Base-by-base conservation (phyloP, 2,888 invertebrate genomes). In the Polydrusus pterygomalis region DNA sequence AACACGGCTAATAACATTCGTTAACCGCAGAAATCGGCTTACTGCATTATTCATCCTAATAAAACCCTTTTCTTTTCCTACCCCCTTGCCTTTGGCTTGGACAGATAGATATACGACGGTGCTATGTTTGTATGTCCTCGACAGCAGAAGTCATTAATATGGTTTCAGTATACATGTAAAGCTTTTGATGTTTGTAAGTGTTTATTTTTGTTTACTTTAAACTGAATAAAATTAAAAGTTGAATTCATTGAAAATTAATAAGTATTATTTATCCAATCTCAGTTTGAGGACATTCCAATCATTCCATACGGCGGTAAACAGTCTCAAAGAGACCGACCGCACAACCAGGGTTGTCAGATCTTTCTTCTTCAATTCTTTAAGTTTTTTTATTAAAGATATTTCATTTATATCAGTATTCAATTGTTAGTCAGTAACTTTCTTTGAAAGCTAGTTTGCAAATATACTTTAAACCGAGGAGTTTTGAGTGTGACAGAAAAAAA, bases 1-100 rank as follows among this genome's bases (percentile, higher is more conserved):
- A 17, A 38, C 38, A 17, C 18, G 38, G 38, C 58, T 60, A 60
- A 60, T 60, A 38, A 38, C 18, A 60, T 60, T 60, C 38, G 58
- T 60, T 60, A 38, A 38, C 38, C 38, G n/a, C 58, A 60, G 58
- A 38, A 60, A 60, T 60, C 58, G 38, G 58, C n/a, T 38, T 18
- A 18, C 38, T 38, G 11, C 38, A 60, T 60, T 60, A 60, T 38
- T 60, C 17, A 60, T 38, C 34, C 38, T 38, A 7, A 60, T 17
- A 38, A 38, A 38, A 60, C 38, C 38, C 38, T 18, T 38, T 18
- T 60, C 58, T 38, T 38, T 25, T 60, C 58, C 38, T 60, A 60
- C 58, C 38, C 58, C 11, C 58, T 60, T 60, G 17, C 58, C 11
- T 38, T 60, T 60, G 17, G 10, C 58, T 60, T 38, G 38, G 56